A percentile compares a stretch with the other conserved stretches of the same genome.
phyloP scores from a whole-genome alignment of 2,113 vertebrate species.

The Ictalurus punctatus region DNA sequence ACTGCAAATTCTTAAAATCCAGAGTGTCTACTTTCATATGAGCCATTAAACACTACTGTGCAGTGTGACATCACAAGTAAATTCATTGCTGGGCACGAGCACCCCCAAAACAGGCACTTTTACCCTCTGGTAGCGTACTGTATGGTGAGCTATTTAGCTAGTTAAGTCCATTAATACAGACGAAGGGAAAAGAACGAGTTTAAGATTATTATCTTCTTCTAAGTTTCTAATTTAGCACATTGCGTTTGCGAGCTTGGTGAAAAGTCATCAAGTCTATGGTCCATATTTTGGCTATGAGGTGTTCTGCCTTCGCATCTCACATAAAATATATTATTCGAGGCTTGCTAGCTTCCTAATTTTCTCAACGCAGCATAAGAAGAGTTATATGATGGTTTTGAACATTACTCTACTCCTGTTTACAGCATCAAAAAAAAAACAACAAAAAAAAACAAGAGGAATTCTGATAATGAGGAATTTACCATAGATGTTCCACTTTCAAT shows the following conservation, averaged over 20 bases:
- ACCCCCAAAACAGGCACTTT: no score
- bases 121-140: no score
- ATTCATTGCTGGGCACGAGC: no score
- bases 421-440: not conserved
- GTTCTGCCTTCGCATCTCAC: not conserved
- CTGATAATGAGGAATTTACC: not conserved
- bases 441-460: not conserved
- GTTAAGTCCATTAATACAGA: no score
- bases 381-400: not conserved
- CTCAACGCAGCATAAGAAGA: not conserved
- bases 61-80: no score
- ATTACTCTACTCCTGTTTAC: not conserved
- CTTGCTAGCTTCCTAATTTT: not conserved
- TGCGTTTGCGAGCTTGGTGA: not conserved
- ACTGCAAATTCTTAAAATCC: no score
- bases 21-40: no score
- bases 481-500: slow-evolving; percentile 29
- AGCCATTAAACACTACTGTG: no score
- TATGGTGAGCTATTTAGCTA: no score
- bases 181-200: no score
- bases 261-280: not conserved
- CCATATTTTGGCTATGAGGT: not conserved
- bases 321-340: no score
- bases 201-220: no score
- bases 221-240: not conserved